Evolutionary conservation across 2,113 vertebrate species (phyloP), one percentile per base, ranked within the genome.

Genomic region (Scopus umbretta): DNA sequence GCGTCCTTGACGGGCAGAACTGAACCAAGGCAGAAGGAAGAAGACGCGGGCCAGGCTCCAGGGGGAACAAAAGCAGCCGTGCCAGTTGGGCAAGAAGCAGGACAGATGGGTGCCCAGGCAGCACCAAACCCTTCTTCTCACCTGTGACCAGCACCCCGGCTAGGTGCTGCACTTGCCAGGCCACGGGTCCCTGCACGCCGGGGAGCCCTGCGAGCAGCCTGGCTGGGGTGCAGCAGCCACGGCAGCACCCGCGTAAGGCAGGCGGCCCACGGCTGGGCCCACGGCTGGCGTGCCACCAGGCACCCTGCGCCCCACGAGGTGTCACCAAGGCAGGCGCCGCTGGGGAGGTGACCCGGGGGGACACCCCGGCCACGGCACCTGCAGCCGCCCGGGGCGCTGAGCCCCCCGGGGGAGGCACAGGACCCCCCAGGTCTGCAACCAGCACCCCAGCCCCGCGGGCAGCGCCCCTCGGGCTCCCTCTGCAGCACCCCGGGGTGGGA

Each of bases 181-280:
- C 18, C 23, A 1, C 0, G 1, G 53, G 25, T 22, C 30, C n/a
- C 34, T 5, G 20, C 0, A 1, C 5, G 42, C 1, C 65, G 36
- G 42, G 56, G 49, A 42, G 20, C 50, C 32, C 32, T 1, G 4
- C 0, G 0, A 38, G 52, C 50, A 45, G 43, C 66, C 36, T 4
- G 9, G 23, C 10, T 8, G 6, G 20, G 25, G 47, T 10, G 14
- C 70, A 26, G 56, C 43, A 11, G 15, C 45, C 53, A 19, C 40
- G 1, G 82, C 34, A 34, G 45, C 45, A 16, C 50, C 58, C 67
- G 14, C 7, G 0, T 1, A 5, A 1, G 47, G 74, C 17, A 19
- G 16, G 58, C 58, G 42, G 11, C 2, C 58, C 50, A 14, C 1
- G 1, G 61, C 23, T 17, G 2, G 36, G 6, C 34, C 47, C 40